Percentiles rank a stretch among this genome's conserved stretches.
Evolutionary conservation across 2,888 invertebrate species (phyloP).

Genomic region (Spilosoma lubricipeda): DNA sequence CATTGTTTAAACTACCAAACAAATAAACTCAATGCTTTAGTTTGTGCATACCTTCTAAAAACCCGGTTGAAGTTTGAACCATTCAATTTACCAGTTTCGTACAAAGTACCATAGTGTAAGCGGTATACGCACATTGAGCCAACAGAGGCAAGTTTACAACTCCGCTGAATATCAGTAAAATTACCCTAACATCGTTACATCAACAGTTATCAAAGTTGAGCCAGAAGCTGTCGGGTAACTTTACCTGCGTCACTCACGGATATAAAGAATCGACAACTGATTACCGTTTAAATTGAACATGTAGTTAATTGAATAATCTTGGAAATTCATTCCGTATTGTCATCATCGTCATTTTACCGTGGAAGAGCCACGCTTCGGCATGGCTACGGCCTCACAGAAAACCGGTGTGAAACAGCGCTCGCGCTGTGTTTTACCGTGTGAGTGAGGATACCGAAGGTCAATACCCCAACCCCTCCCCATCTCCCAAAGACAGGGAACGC

Average conservation of each 20-base stretch:
- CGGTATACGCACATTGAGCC: background rate
- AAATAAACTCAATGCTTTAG: background rate
- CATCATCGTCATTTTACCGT: no score
- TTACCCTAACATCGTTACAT: constrained; percentile 55
- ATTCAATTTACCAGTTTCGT: background rate
- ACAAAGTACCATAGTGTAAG: background rate
- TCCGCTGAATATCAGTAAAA: constrained; percentile 47
- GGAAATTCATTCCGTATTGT: no score
- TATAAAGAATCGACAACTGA: background rate
- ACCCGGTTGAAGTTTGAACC: background rate
- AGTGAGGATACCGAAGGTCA: no score
- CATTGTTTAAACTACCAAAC: background rate
- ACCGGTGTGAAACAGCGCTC: no score
- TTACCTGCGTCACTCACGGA: constrained; percentile 36
- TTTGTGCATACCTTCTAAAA: background rate
- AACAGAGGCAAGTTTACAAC: constrained; percentile 27
- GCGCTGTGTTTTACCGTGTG: no score
- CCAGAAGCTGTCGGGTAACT: constrained; percentile 49
- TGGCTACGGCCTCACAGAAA: no score
- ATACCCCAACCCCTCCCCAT: no score
- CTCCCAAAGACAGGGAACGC: no score
- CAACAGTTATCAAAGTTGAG: constrained; percentile 53
- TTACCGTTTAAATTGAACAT: background rate
- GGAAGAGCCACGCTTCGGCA: no score
- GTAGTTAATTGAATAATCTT: no score